These are phyloP conservation scores for Sphaerophoria rueppellii DNA, from an alignment of 2,888 invertebrate species.

Conservation along the genomic window DNA sequence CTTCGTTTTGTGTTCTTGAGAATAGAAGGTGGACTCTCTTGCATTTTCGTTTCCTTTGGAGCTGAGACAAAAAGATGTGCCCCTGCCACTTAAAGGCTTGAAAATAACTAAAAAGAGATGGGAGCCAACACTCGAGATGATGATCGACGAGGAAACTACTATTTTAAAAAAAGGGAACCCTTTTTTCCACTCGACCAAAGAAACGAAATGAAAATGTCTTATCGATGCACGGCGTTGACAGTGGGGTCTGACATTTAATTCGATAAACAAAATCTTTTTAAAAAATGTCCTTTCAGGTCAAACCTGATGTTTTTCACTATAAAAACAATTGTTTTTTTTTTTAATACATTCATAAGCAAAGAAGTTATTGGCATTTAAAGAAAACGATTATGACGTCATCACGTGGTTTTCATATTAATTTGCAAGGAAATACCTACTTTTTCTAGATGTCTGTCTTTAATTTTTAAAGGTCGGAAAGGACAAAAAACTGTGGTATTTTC, in stretches of 20 bases:
- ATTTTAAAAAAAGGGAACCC: slow-evolving; percentile 50
- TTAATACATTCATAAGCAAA: too few species aligned
- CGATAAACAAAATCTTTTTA: not conserved
- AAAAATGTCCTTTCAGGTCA: too few species aligned
- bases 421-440: too few species aligned
- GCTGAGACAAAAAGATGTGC: slow-evolving; percentile 50
- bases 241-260: not conserved
- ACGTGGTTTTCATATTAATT: too few species aligned
- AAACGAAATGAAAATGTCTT: slow-evolving; percentile 45
- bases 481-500: too few species aligned
- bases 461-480: too few species aligned
- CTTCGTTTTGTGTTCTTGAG: not conserved
- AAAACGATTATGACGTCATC: too few species aligned
- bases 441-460: too few species aligned
- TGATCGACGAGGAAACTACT: slow-evolving; percentile 65
- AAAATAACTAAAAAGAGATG: slow-evolving; percentile 54
- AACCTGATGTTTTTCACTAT: too few species aligned
- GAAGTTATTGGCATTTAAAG: too few species aligned
- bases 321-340: too few species aligned
- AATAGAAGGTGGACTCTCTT: slow-evolving; percentile 34
- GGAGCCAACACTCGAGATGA: slow-evolving; percentile 71
- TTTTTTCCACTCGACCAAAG: slow-evolving; percentile 41
- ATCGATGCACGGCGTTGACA: slow-evolving; percentile 51
- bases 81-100: slow-evolving; percentile 65
- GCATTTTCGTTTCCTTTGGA: slow-evolving; percentile 31